A percentile compares a stretch with the other conserved stretches of the same genome.
These are phyloP conservation scores for Glandiceps talaboti DNA, from an alignment of 53 echinoderm and acorn worm genomes.

Conservation along the genomic window DNA sequence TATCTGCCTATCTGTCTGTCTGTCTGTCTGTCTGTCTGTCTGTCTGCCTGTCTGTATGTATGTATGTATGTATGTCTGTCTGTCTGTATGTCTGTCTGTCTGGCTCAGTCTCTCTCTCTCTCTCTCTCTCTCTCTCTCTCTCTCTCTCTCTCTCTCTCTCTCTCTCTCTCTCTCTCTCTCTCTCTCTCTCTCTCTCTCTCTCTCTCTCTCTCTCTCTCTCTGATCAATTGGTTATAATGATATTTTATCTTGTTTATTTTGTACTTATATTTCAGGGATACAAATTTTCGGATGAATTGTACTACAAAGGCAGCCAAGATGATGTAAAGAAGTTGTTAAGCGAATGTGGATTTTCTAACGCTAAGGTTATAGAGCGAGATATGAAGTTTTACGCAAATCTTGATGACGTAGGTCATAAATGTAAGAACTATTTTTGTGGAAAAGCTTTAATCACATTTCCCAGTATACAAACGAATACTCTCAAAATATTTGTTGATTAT, in stretches of 20 bases:
- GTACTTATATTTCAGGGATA: neutral
- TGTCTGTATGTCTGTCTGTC: too few species aligned
- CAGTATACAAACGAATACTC: too few species aligned
- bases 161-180: conserved; percentile 1
- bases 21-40: too few species aligned
- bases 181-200: conserved; percentile 1
- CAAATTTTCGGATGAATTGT: neutral
- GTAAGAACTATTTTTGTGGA: too few species aligned
- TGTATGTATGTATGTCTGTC: too few species aligned
- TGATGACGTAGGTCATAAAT: neutral
- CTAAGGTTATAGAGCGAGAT: neutral
- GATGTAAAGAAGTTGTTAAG: neutral
- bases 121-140: too few species aligned
- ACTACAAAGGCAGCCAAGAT: neutral
- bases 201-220: conserved; percentile 1
- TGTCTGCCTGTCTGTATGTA: too few species aligned
- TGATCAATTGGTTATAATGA: too few species aligned
- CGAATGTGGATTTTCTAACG: neutral
- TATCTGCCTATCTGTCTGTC: too few species aligned
- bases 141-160: conserved; percentile 1
- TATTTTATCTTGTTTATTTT: neutral
- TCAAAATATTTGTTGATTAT: too few species aligned
- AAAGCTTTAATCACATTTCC: too few species aligned
- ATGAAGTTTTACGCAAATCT: neutral
- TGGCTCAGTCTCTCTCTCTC: too few species aligned